These are phyloP conservation scores for Pegea sp. DNA, from an alignment of 23 tunicate genomes.

Conservation along the genomic window DNA sequence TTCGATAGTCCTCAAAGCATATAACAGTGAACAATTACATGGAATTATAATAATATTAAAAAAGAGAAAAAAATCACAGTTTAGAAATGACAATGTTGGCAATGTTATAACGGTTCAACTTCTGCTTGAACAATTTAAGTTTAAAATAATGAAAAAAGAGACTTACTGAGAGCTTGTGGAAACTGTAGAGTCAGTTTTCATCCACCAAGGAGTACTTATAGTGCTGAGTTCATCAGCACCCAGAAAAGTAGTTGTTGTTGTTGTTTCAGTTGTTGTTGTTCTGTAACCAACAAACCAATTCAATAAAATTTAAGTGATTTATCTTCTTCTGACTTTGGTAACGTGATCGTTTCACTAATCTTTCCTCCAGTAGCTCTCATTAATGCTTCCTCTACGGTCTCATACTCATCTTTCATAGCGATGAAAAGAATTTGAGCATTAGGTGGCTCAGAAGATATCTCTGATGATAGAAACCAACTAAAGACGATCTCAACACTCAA, in stretches of 20 bases:
- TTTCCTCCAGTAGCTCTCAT: slow-evolving; percentile 7
- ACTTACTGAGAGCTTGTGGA: background rate
- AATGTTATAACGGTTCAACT: no score
- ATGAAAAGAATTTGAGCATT: slow-evolving; percentile 33
- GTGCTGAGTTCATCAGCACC: background rate
- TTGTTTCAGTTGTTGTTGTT: slow-evolving; percentile 3
- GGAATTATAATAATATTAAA: no score
- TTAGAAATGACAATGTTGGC: no score
- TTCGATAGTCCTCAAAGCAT: no score
- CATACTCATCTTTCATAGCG: slow-evolving; percentile 7
- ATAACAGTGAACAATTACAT: no score
- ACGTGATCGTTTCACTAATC: background rate
- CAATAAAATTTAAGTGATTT: no score
- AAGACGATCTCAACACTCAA: background rate
- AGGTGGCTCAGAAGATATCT: slow-evolving; percentile 8
- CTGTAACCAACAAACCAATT: no score
- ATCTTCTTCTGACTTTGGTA: no score
- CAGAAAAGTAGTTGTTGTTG: slow-evolving; percentile 3
- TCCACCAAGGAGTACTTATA: no score
- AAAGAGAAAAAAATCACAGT: no score
- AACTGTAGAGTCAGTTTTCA: background rate
- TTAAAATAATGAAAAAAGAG: no score
- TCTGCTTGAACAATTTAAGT: no score
- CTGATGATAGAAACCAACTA: slow-evolving; percentile 2
- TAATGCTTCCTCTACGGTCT: slow-evolving; percentile 23